Conservation (phyloP, 2,888 invertebrate genomes). For the Hirudinaria manillensis region DNA sequence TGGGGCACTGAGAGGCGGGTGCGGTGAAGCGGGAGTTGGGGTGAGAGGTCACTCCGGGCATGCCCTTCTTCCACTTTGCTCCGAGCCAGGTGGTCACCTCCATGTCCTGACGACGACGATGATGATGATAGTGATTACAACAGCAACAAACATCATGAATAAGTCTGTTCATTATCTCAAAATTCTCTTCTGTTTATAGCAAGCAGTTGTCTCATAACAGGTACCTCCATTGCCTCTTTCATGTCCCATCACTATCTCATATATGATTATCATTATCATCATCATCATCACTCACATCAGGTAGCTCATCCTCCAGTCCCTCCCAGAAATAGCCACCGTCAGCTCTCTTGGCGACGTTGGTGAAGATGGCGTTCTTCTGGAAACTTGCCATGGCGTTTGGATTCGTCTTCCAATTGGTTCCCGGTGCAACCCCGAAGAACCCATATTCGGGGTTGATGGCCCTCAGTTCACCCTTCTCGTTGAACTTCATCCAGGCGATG, state of each 20-base stretch:
- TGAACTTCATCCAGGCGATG: conserved; percentile 45
- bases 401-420: conserved; percentile 41
- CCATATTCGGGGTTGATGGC: conserved; percentile 44
- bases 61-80: conserved; percentile 39
- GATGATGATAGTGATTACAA: background rate
- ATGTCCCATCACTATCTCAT: background rate
- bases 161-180: background rate
- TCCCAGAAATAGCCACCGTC: conserved; percentile 44
- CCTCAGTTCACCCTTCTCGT: conserved; percentile 41
- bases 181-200: background rate
- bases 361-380: conserved; percentile 43
- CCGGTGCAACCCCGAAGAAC: conserved; percentile 45
- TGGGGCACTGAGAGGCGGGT: conserved; percentile 43
- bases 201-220: background rate
- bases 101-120: conserved; percentile 29
- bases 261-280: background rate
- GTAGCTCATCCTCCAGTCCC: conserved; percentile 42
- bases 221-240: background rate
- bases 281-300: conserved; percentile 12
- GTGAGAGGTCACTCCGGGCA: conserved; percentile 42
- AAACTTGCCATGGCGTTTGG: conserved; percentile 42
- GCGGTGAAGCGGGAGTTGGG: conserved; percentile 42
- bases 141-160: background rate
- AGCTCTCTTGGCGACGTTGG: conserved; percentile 42
- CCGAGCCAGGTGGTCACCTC: conserved; percentile 40